A percentile compares a stretch with the other conserved stretches of the same genome.
phyloP scores from a whole-genome alignment of 1,140 invertebrate species.

The Pomacea maculata region DNA sequence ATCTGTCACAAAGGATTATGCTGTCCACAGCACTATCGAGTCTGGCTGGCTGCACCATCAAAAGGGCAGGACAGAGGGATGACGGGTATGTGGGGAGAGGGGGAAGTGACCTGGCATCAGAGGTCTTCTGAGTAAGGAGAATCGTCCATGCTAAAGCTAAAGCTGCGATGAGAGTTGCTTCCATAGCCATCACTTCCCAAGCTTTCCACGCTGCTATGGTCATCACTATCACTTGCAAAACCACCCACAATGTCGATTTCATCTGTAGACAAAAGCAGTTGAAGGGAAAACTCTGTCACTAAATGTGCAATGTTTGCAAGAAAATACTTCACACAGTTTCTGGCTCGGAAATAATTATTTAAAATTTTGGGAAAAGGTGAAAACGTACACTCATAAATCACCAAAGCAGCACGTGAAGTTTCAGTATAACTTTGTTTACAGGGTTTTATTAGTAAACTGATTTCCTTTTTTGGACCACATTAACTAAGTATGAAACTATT shows the following conservation, averaged over 20 bases:
- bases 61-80: not conserved
- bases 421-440: no score
- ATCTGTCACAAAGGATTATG: conserved; percentile 22
- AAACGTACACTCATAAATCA: not conserved
- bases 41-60: conserved; percentile 24
- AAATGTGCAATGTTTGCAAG: not conserved
- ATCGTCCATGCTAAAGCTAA: conserved; percentile 35
- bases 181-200: conserved; percentile 45
- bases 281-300: not conserved
- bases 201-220: conserved; percentile 61
- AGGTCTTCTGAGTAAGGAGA: conserved; percentile 38
- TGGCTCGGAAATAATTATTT: no score
- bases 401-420: no score
- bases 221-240: conserved; percentile 85
- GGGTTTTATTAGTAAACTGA: no score
- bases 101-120: conserved; percentile 25
- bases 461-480: no score
- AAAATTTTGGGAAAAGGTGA: not conserved
- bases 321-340: not conserved
- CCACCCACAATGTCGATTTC: conserved; percentile 88
- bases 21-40: conserved; percentile 15
- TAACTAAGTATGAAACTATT: no score
- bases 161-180: conserved; percentile 30
- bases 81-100: not conserved
- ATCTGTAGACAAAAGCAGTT: conserved; percentile 72